Evolutionary conservation across 2,797 vertebrate genomes (phyloP).

Genomic region (Mustela erminea): DNA sequence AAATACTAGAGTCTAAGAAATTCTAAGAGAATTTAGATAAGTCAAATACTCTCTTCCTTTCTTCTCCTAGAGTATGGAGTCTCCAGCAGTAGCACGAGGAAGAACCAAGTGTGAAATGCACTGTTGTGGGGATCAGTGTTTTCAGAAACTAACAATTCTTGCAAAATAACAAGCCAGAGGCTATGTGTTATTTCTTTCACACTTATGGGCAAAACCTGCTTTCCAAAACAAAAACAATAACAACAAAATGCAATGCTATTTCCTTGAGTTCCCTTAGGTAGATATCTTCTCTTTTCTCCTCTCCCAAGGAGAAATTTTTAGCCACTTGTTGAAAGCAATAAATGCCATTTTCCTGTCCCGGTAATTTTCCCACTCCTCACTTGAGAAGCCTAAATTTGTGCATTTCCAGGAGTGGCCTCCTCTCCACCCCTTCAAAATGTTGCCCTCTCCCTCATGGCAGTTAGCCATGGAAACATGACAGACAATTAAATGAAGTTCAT

Average conservation of each 20-base stretch:
- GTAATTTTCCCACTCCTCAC: background rate
- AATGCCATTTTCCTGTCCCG: background rate
- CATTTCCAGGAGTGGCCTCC: background rate
- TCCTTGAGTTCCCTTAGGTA: background rate
- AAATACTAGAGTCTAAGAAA: conserved; percentile 21
- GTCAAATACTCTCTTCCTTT: background rate
- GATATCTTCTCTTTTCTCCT: background rate
- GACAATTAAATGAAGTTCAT: background rate
- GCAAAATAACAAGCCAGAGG: background rate
- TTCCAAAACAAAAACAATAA: background rate
- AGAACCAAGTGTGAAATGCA: background rate
- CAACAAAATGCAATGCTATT: background rate
- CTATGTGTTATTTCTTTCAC: background rate
- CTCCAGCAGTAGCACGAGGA: background rate
- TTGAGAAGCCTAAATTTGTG: conserved; percentile 20
- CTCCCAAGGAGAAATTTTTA: background rate
- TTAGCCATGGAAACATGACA: background rate
- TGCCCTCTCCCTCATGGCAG: background rate
- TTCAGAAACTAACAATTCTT: background rate
- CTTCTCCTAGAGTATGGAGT: background rate
- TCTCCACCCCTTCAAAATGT: background rate
- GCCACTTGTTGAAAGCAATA: background rate
- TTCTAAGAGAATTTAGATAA: background rate
- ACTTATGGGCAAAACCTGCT: background rate
- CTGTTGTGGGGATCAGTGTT: background rate